phyloP scores from a whole-genome alignment of 2,888 invertebrate genomes.

The Ichneumon xanthorius region DNA sequence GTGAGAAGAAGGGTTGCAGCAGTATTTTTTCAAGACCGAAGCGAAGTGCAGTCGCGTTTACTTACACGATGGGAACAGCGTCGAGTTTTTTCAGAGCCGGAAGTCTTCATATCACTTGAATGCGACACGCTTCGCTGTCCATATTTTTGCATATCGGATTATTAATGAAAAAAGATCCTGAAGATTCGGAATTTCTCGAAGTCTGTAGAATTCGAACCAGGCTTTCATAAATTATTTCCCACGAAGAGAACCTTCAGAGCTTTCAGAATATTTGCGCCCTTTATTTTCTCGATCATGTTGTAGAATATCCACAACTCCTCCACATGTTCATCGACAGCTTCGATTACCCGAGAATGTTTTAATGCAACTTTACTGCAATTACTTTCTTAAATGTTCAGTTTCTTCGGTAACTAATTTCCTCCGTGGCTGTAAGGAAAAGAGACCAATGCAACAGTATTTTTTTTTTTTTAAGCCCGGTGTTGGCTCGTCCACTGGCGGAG shows the following conservation, averaged over 20 bases:
- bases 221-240: slow-evolving; percentile 95
- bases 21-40: slow-evolving; percentile 48
- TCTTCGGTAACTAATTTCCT: slow-evolving; percentile 15
- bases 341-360: slow-evolving; percentile 95
- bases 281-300: slow-evolving; percentile 96
- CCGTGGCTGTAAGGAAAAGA: slow-evolving; percentile 50
- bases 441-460: background rate
- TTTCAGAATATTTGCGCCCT: slow-evolving; percentile 93
- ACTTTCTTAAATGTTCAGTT: background rate
- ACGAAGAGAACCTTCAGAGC: slow-evolving; percentile 93
- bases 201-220: slow-evolving; percentile 94
- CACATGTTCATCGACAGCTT: slow-evolving; percentile 93
- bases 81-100: slow-evolving; percentile 93
- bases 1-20: background rate
- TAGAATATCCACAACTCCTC: slow-evolving; percentile 98
- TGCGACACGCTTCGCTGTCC: slow-evolving; percentile 90
- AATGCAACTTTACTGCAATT: slow-evolving; percentile 86
- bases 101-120: slow-evolving; percentile 90
- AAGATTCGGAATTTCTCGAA: slow-evolving; percentile 90
- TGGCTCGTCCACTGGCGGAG: too few relatives aligned
- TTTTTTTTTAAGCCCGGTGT: slow-evolving; percentile 2
- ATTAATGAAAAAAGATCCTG: slow-evolving; percentile 93
- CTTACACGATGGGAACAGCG: slow-evolving; percentile 91
- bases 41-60: background rate
- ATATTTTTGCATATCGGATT: slow-evolving; percentile 85